Conservation (phyloP, 2,888 invertebrate genomes). For the Acleris emargana region DNA sequence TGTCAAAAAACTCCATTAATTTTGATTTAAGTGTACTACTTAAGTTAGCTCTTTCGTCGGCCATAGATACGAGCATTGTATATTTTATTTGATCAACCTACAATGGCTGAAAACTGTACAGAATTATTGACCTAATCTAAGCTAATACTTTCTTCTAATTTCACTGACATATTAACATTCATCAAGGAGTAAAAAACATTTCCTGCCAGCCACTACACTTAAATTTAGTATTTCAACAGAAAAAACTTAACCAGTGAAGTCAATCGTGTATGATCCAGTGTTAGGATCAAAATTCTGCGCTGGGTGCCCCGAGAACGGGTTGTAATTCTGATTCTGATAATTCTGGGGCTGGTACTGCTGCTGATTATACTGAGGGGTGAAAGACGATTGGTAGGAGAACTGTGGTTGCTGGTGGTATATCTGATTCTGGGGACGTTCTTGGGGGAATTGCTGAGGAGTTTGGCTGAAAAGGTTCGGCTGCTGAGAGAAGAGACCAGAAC, state of each 20-base stretch:
- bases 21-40: too few species aligned
- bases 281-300: slow-evolving; percentile 88
- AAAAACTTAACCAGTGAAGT: slow-evolving; percentile 84
- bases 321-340: slow-evolving; percentile 66
- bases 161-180: too few species aligned
- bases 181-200: too few species aligned
- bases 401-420: slow-evolving; percentile 73
- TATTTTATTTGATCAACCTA: neutral
- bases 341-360: slow-evolving; percentile 55
- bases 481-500: slow-evolving; percentile 52
- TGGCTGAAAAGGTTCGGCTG: slow-evolving; percentile 62
- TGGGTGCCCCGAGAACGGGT: slow-evolving; percentile 86
- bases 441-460: slow-evolving; percentile 57
- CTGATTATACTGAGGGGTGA: slow-evolving; percentile 60
- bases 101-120: neutral
- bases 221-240: neutral
- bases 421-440: slow-evolving; percentile 65
- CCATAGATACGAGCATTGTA: neutral
- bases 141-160: too few species aligned
- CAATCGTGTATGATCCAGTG: slow-evolving; percentile 90
- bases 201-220: too few species aligned
- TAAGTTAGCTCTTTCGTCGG: too few species aligned
- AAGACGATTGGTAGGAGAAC: slow-evolving; percentile 67
- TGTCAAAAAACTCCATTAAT: too few species aligned
- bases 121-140: too few species aligned